Conservation (phyloP, 2,888 invertebrate species). For the Chrysotoxum bicinctum region DNA sequence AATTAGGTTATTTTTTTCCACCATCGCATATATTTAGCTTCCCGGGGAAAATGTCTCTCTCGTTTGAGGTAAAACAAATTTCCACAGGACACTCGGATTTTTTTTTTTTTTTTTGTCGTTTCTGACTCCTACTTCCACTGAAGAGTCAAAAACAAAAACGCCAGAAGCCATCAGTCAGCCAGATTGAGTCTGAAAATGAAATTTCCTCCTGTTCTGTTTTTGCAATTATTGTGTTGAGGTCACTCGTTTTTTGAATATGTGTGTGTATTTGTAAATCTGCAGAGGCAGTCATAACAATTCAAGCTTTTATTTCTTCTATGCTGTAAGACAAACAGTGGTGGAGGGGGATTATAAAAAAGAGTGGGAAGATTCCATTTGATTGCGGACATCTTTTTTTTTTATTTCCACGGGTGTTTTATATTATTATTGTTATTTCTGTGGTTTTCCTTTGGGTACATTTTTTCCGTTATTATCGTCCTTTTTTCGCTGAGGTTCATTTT, state of each 20-base stretch:
- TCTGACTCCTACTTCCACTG: background rate
- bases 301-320: constrained; percentile 32
- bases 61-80: constrained; percentile 48
- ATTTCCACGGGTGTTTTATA: constrained; percentile 37
- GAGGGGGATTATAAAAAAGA: background rate
- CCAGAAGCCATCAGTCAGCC: constrained; percentile 34
- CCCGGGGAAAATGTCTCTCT: background rate
- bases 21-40: background rate
- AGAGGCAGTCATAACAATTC: constrained; percentile 31
- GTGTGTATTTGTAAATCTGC: constrained; percentile 14
- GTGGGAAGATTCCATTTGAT: constrained; percentile 41
- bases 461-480: constrained; percentile 3
- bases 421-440: constrained; percentile 42
- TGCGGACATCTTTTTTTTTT: constrained; percentile 53
- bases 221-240: constrained; percentile 55
- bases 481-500: constrained; percentile 2
- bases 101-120: background rate
- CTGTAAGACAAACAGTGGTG: background rate
- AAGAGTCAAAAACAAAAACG: constrained; percentile 26
- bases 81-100: constrained; percentile 25
- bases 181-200: constrained; percentile 56
- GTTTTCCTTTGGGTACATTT: constrained; percentile 4
- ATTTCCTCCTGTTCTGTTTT: constrained; percentile 53
- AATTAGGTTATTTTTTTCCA: constrained; percentile 14
- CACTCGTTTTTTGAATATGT: constrained; percentile 28